These are phyloP conservation scores for Elgaria multicarinata DNA, from an alignment of 2,113 vertebrate species.

Conservation along the genomic window DNA sequence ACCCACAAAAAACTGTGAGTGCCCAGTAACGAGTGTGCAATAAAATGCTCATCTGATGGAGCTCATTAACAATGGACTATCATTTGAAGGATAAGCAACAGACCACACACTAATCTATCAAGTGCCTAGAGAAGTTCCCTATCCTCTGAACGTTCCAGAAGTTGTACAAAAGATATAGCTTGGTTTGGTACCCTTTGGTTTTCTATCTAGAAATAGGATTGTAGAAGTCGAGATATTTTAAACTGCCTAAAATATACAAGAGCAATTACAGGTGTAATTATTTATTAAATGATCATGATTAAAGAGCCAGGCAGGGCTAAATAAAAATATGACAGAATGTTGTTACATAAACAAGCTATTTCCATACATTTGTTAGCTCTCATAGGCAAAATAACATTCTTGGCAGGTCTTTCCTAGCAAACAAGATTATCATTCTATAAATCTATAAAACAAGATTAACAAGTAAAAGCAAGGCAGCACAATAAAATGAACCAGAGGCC, in stretches of 20 bases:
- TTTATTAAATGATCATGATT: constrained; percentile 44
- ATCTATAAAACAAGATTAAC: no score
- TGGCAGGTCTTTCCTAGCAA: constrained; percentile 13
- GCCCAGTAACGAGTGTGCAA: no score
- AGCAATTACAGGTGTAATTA: constrained; percentile 47
- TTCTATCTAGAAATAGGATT: constrained; percentile 40
- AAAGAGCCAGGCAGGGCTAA: constrained; percentile 37
- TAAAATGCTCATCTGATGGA: no score
- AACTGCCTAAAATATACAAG: constrained; percentile 31
- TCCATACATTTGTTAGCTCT: constrained; percentile 21
- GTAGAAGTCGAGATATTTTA: constrained; percentile 38
- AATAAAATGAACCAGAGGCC: background rate
- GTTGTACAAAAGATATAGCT: background rate
- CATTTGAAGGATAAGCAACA: background rate
- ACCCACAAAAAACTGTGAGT: no score
- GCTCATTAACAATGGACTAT: background rate
- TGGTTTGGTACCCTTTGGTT: background rate
- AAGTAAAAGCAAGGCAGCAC: background rate
- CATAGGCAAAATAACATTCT: constrained; percentile 9
- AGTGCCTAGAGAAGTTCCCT: background rate
- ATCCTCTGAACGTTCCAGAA: background rate
- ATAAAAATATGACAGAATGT: constrained; percentile 37
- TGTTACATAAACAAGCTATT: constrained; percentile 41
- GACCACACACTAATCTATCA: background rate
- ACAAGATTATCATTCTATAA: background rate